Evolutionary conservation across 64 coral and sea anemone genomes (phyloP), one percentile per base, ranked within the genome.

Genomic region (Stichodactyla mertensii): DNA sequence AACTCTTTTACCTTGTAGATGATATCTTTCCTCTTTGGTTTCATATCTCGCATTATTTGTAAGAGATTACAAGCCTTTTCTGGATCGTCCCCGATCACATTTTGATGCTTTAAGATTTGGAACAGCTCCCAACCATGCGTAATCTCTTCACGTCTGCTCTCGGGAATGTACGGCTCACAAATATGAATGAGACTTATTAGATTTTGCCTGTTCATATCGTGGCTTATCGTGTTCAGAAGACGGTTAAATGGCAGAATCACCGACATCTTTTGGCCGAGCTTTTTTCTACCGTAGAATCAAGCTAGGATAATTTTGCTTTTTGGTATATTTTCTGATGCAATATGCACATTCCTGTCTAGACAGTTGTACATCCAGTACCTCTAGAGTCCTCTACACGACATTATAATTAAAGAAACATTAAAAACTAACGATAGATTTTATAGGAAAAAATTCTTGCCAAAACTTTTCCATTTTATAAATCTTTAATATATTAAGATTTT

Each of bases 141-240:
- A 81, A 97, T 90, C 22, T 26, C 82, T 64, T 97, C 94, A 6
- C 91, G 87, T 53, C 82, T 23, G 10, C 36, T 87, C 52, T 87
- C 91, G 10, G 80, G 67, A 22, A 96, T 77, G 52, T 85, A 92
- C 18, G 27, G 11, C 8, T 67, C 78, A 19, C 94, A 96, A 9
- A 96, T 58, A 16, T 96, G 86, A 10, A 84, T 28, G 2, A 96
- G 61, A 61, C 88, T 88, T 52, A 82, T 71, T 15, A 96, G 77
- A 84, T 96, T 90, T 19, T 66, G 78, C 60, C 86, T 20, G 18
- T 52, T 77, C 55, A 96, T n/a, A 56, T 96, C 88, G 24, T 87
- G 10, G 82, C 88, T 93, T 74, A 96, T 89, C 1, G 92, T 77
- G 57, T 87, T 96, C 24, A 96, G 60, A 52, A 96, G 91, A 55